Percentiles rank a stretch among this genome's conserved stretches.
These are phyloP conservation scores for Microplitis mediator DNA, from an alignment of 1,140 invertebrate genomes.

Conservation along the genomic window DNA sequence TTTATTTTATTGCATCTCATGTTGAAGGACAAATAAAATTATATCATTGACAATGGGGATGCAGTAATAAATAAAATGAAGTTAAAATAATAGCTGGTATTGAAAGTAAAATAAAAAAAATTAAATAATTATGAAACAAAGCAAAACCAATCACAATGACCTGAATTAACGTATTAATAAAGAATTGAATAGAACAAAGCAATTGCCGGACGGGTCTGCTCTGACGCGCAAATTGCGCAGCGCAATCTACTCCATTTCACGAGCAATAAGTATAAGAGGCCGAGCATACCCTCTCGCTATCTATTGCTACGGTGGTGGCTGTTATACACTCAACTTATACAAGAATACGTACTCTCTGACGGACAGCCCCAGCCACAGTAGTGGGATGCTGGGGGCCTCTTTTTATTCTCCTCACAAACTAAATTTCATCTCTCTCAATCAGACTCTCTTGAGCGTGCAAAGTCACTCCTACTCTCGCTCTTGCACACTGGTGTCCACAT, in stretches of 20 bases:
- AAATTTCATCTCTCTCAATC: background rate
- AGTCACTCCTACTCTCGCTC: background rate
- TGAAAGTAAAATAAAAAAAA: background rate
- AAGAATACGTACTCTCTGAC: constrained; percentile 34
- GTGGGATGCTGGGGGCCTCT: constrained; percentile 46
- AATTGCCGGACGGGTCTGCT: background rate
- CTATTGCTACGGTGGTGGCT: background rate
- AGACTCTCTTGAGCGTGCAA: background rate
- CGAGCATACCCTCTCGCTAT: background rate
- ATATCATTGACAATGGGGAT: no score
- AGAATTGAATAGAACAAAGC: constrained; percentile 19
- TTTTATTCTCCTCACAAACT: constrained; percentile 26
- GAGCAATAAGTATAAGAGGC: background rate
- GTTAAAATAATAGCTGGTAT: background rate
- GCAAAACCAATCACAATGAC: background rate
- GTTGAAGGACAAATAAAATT: no score
- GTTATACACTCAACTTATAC: constrained; percentile 12
- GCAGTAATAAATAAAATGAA: no score
- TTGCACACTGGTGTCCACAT: background rate
- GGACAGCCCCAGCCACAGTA: constrained; percentile 36
- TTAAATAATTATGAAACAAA: background rate
- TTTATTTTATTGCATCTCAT: no score
- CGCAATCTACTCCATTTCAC: constrained; percentile 24
- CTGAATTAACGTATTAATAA: background rate
- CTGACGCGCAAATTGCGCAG: constrained; percentile 15